Base-by-base conservation (phyloP, 1,140 invertebrate species). In the Anagrus nilaparvatae region DNA sequence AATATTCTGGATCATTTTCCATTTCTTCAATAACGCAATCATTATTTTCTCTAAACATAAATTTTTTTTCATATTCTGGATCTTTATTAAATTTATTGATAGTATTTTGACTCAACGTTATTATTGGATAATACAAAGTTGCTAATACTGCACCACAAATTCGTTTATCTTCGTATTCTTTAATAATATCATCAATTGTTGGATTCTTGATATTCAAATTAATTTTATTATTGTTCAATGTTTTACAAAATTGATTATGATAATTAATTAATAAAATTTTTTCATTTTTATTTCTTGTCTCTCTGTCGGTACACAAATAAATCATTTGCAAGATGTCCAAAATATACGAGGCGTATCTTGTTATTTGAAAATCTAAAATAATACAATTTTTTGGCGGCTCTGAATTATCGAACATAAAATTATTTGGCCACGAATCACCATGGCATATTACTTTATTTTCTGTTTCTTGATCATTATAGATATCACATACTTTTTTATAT, bases 301-400 rank as follows among this genome's bases (percentile, higher is more conserved):
- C 45, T 5, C 56, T 51, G 7, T 47, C 49, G 0, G 59, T 46
- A 24, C 56, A 60, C 2, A 68, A 43, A 43, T 65, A 61, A 3
- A 72, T 24, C 3, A 69, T 52, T 7, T 58, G 53, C 2, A 60
- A 37, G 0, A 48, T 23, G 39, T 77, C 74, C 12, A 69, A 64
- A 0, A 65, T 63, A 3, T 70, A 54, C 1, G 73, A 72, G 10
- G 55, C 55, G 16, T 74, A 74, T 8, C 73, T 63, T 73, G 0
- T 70, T 70, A 55, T 78, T 45, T 27, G 10, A 44, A 16, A 19
- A 78, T 17, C 61, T 2, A 77, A 51, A 1, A 72, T 69, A 43
- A 78, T 79, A 14, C 59, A 54, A 12, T 20, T 17, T 14, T 5
- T 14, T 4, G 3, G 18, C 3, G 23, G 37, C 16, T 20, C 12